Evolutionary conservation across 1,140 invertebrate species (phyloP).

Genomic region (Papilio xuthus): DNA sequence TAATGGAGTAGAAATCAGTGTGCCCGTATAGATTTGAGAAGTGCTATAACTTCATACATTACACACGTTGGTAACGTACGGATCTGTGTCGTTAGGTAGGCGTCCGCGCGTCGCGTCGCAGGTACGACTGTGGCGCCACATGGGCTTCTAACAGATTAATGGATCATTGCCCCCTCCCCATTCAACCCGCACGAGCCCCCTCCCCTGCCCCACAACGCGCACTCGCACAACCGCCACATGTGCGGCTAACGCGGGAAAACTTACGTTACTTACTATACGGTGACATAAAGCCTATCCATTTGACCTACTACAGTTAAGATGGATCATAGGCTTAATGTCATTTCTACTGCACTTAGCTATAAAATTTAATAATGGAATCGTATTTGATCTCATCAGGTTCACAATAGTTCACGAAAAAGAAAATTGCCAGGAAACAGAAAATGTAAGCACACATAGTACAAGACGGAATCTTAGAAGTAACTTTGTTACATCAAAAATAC

Average conservation of each 20-base stretch:
- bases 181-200: slow-evolving; percentile 35
- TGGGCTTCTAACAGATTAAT: slow-evolving; percentile 84
- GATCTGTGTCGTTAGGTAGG: slow-evolving; percentile 72
- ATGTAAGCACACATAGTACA: no score
- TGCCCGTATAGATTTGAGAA: slow-evolving; percentile 37
- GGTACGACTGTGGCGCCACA: slow-evolving; percentile 81
- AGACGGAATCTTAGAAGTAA: neutral
- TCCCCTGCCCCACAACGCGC: slow-evolving; percentile 45
- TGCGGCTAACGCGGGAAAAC: slow-evolving; percentile 25
- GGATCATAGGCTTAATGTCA: neutral
- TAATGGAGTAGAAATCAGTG: slow-evolving; percentile 24
- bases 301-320: neutral
- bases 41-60: slow-evolving; percentile 47
- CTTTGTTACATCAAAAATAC: neutral
- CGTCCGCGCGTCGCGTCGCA: slow-evolving; percentile 77
- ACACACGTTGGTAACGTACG: slow-evolving; percentile 69
- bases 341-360: neutral
- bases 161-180: slow-evolving; percentile 82
- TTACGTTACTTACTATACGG: neutral
- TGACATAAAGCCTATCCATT: neutral
- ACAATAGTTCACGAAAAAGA: neutral
- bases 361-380: neutral
- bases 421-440: no score
- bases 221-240: slow-evolving; percentile 65
- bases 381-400: neutral